These are phyloP conservation scores for Pungitius pungitius DNA, from an alignment of 2,113 vertebrate species.

Conservation along the genomic window DNA sequence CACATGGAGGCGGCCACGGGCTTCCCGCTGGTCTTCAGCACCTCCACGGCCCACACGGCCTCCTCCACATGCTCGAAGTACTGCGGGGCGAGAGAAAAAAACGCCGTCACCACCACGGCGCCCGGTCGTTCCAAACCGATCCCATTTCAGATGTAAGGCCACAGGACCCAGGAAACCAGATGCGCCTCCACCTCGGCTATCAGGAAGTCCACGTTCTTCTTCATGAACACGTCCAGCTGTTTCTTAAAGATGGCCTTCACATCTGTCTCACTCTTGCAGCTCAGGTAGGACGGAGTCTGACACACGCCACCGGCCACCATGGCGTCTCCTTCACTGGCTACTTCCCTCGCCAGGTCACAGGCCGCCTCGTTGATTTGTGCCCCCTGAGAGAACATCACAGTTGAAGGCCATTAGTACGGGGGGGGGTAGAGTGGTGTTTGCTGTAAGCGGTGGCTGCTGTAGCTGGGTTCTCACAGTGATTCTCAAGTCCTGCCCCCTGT, in stretches of 20 bases:
- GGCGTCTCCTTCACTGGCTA: conserved; percentile 90
- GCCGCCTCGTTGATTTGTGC: conserved; percentile 94
- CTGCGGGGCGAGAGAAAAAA: conserved; percentile 72
- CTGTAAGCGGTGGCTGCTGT: not conserved
- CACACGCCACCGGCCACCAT: conserved; percentile 94
- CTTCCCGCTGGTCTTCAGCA: conserved; percentile 86
- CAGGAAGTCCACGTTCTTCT: conserved; percentile 94
- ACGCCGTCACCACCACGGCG: not conserved
- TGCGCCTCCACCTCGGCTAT: conserved; percentile 87
- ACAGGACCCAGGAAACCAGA: not conserved
- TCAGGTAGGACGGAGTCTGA: conserved; percentile 96
- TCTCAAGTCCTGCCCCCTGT: conserved; percentile 88
- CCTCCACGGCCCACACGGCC: conserved; percentile 94
- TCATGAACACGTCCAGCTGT: conserved; percentile 90
- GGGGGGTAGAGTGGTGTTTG: conserved; percentile 85
- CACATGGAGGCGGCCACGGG: conserved; percentile 92
- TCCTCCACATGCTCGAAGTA: conserved; percentile 99
- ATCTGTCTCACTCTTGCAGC: conserved; percentile 90
- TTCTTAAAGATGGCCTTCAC: conserved; percentile 91
- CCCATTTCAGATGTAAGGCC: not conserved
- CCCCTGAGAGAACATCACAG: conserved; percentile 64
- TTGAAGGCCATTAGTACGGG: conserved; percentile 49
- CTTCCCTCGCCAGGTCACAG: conserved; percentile 91
- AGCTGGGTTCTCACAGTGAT: conserved; percentile 81
- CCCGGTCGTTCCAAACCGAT: not conserved